Conservation (phyloP, 2,888 invertebrate species). For the Cheiracanthium punctorium region DNA sequence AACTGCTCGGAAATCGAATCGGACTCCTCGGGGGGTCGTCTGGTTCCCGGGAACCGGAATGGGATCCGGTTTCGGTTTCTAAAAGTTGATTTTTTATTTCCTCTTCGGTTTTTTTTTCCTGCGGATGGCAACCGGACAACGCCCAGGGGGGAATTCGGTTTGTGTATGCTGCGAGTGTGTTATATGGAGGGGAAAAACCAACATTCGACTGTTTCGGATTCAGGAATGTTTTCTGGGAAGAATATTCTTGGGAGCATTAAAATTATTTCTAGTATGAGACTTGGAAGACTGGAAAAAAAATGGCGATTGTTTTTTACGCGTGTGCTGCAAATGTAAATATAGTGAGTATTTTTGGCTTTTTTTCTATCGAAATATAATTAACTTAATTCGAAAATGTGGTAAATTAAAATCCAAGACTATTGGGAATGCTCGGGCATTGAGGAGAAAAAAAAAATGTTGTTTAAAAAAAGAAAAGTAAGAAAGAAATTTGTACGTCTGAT, state of each 20-base stretch:
- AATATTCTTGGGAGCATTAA: neutral
- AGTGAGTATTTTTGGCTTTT: too few species aligned
- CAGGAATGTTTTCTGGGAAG: neutral
- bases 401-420: too few species aligned
- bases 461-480: too few species aligned
- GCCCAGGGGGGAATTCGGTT: conserved; percentile 33
- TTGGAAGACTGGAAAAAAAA: too few species aligned
- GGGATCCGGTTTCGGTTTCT: conserved; percentile 16
- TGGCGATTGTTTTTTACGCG: too few species aligned
- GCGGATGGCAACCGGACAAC: conserved; percentile 27
- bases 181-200: neutral
- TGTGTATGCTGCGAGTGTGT: neutral
- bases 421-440: too few species aligned
- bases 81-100: conserved; percentile 9
- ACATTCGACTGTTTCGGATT: neutral
- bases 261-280: neutral
- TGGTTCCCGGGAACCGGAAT: conserved; percentile 49
- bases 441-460: too few species aligned
- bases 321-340: too few species aligned
- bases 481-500: too few species aligned
- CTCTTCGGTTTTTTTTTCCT: neutral
- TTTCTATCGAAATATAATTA: too few species aligned
- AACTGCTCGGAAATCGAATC: conserved; percentile 66
- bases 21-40: conserved; percentile 52
- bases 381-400: too few species aligned